Base-by-base conservation (phyloP, 2,797 vertebrate species). In the Passerculus sandwichensis region DNA sequence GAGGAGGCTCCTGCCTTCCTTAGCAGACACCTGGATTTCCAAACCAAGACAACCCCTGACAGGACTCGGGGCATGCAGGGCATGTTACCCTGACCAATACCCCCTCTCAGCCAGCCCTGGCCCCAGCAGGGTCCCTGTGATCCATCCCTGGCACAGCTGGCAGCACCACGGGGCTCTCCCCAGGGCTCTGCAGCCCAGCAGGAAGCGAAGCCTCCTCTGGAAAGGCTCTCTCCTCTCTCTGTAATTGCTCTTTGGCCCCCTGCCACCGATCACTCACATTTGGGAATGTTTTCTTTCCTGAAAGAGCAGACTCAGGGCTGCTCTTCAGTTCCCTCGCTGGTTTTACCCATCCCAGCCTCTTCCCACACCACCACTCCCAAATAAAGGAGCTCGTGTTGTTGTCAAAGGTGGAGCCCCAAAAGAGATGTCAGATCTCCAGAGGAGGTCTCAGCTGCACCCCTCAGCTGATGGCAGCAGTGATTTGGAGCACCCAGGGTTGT, bases 241-340 rank as follows among this genome's bases (percentile, higher is more conserved):
- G 91, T 95, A 95, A 97, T 94, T 93, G 96, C 94, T 93, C 91
- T 53, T 93, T 97, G 97, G 97, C 95, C 66, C 69, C 54, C 5
- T 4, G 96, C 96, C 97, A 96, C 78, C 2, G 6, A 15, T 65
- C 38, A 29, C 85, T 95, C 88, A 51, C 82, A 26, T 47, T 81
- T 80, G 74, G 56, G 53, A 47, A 69, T 64, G 73, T 50, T 93
- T 84, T n/a, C 71, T 79, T 42, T 22, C 38, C 36, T 38, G 36
- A 38, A 38, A 38, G 36, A 38, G 36, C 30, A 16, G 15, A 44
- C 73, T 47, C 17, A 1, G 7, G 48, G 71, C 82, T 44, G 32
- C 36, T 67, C 40, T 56, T 51, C 13, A 1, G 11, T 45, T 72
- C 12, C 36, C 23, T n/a, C 8, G 1, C 54, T 1, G 26, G 6